Evolutionary conservation across 2,797 vertebrate genomes (phyloP).

Genomic region (Adrianichthys oophorus): DNA sequence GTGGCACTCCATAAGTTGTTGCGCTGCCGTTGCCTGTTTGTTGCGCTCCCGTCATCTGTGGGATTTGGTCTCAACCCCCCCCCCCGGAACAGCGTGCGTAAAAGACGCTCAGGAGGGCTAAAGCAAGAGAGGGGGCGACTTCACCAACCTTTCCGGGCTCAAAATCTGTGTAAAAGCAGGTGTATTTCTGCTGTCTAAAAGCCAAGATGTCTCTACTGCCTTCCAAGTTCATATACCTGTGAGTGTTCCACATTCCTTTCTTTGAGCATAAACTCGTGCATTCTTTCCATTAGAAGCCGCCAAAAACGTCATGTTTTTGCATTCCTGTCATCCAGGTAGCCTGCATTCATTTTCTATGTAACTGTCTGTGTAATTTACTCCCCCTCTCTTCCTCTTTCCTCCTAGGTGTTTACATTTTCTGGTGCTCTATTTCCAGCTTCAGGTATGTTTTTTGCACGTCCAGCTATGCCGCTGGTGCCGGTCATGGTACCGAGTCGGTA

Average conservation of each 20-base stretch:
- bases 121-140: slow-evolving; percentile 50
- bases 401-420: slow-evolving; percentile 85
- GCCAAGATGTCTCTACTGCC: slow-evolving; percentile 82
- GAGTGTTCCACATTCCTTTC: slow-evolving; percentile 64
- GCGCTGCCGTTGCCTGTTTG: slow-evolving; percentile 13
- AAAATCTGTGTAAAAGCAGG: slow-evolving; percentile 81
- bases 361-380: slow-evolving; percentile 76
- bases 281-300: slow-evolving; percentile 86
- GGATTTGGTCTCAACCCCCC: slow-evolving; percentile 66
- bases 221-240: slow-evolving; percentile 85
- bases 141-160: slow-evolving; percentile 67
- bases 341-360: slow-evolving; percentile 65
- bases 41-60: slow-evolving; percentile 68
- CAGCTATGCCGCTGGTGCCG: slow-evolving; percentile 6
- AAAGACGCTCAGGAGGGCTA: slow-evolving; percentile 63
- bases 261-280: slow-evolving; percentile 45
- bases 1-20: slow-evolving; percentile 72
- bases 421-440: slow-evolving; percentile 84
- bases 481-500: too few species aligned
- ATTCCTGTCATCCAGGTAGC: slow-evolving; percentile 64
- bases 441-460: slow-evolving; percentile 73
- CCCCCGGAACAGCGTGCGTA: slow-evolving; percentile 72
- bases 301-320: slow-evolving; percentile 70
- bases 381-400: slow-evolving; percentile 56
- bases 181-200: slow-evolving; percentile 73